Base-by-base conservation (phyloP, 1,140 invertebrate species). In the Magallana gigas region DNA sequence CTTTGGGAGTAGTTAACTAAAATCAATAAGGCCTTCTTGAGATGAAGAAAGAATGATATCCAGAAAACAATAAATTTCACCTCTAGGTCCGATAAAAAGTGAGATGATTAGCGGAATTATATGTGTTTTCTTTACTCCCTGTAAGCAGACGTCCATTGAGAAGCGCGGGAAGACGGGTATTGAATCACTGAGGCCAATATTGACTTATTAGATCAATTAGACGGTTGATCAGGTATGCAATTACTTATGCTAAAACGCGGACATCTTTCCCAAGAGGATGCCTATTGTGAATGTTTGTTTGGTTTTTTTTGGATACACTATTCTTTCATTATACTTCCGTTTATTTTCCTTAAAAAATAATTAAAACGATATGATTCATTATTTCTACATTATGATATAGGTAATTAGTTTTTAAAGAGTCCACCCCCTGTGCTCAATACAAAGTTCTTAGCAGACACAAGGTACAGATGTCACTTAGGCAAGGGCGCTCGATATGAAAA, bases 151-250 rank as follows among this genome's bases (percentile, higher is more conserved):
- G 23, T 76, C 23, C 68, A 12, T 2, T 76, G 23, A 76, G 23
- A 76, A 76, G 23, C 23, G 68, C 68, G 23, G 68, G 23, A 29
- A 76, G 68, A 76, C 23, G 1, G 23, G 36, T 76, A 29, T 76
- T 29, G 68, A 64, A 29, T 76, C 11, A 23, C 23, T 12, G 23
- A 36, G 68, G 68, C 68, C 23, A 76, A 23, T 29, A 23, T 23
- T 76, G 68, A 29, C 68, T 76, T 36, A 29, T 76, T 76, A 76
- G 68, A 76, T 76, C 23, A 76, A 76, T 76, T 76, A 76, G 23
- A 76, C 18, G 8, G 68, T 36, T 29, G 68, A 29, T 76, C 12
- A 29, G 68, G 68, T 76, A 76, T 76, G 68, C 68, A 76, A 23
- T 8, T 76, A 4, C 68, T 29, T 76, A 23, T 9, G 64, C 64